A percentile compares a stretch with the other conserved stretches of the same genome.
These are phyloP conservation scores for Oceanodroma leucorhoa DNA, from an alignment of 2,797 vertebrate genomes.

Conservation along the genomic window DNA sequence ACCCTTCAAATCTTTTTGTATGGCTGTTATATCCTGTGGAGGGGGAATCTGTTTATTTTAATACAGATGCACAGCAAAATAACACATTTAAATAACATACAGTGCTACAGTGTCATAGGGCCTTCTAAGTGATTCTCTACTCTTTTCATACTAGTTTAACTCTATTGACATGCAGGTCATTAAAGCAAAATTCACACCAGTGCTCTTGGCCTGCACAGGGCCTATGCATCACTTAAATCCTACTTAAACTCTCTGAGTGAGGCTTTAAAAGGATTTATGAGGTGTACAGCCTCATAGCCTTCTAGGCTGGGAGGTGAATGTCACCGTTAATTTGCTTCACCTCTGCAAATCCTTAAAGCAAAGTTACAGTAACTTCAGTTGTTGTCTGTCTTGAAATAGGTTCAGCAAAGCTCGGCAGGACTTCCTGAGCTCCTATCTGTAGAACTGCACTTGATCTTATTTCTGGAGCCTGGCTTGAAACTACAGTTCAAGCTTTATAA, in stretches of 20 bases:
- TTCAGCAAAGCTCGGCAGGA: not conserved
- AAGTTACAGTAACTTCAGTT: not conserved
- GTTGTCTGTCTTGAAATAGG: not conserved
- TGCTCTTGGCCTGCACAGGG: not conserved
- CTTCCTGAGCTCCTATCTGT: not conserved
- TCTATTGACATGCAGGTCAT: not conserved
- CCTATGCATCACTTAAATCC: not conserved
- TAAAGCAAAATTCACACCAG: not conserved
- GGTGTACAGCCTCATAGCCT: not conserved
- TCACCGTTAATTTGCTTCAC: not conserved
- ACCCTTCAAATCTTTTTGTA: not conserved
- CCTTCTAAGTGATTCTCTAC: not conserved
- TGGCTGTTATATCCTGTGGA: not conserved
- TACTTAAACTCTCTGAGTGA: not conserved
- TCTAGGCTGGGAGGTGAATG: not conserved
- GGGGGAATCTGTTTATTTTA: not conserved
- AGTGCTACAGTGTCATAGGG: not conserved
- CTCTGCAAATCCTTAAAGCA: not conserved
- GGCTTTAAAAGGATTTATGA: not conserved
- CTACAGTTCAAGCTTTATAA: not conserved
- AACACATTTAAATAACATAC: not conserved
- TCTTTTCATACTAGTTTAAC: not conserved
- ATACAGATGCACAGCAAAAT: not conserved
- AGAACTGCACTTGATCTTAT: not conserved
- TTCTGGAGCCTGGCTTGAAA: not conserved